These are phyloP conservation scores for Amphipyra tragopoginis DNA, from an alignment of 2,888 invertebrate genomes.

Conservation along the genomic window DNA sequence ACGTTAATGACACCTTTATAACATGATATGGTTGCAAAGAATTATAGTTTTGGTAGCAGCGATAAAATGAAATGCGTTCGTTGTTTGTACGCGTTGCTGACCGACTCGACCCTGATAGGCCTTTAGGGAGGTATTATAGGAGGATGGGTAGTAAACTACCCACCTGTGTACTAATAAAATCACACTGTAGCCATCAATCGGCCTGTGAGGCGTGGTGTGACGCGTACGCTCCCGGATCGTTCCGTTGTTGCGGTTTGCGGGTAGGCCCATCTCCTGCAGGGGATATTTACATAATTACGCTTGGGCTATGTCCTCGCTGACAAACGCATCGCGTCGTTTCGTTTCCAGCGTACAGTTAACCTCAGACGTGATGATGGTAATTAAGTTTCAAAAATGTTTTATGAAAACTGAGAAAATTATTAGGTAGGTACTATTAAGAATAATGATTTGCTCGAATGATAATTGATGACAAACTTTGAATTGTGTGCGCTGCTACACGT, in stretches of 20 bases:
- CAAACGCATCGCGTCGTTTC: neutral
- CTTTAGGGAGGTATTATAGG: conserved; percentile 6
- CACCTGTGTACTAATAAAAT: conserved; percentile 31
- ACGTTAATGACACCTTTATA: no score
- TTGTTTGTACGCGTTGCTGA: neutral
- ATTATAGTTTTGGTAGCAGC: neutral
- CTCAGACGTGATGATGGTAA: no score
- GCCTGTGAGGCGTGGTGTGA: conserved; percentile 9
- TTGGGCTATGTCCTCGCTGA: conserved; percentile 9
- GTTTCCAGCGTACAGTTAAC: neutral
- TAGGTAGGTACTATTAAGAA: no score
- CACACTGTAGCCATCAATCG: conserved; percentile 32
- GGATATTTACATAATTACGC: conserved; percentile 33
- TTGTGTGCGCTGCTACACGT: no score
- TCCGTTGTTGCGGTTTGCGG: conserved; percentile 33
- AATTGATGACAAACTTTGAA: no score
- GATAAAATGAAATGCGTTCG: neutral
- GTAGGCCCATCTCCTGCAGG: conserved; percentile 8
- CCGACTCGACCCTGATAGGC: neutral
- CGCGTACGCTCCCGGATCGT: conserved; percentile 6
- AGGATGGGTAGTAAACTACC: neutral
- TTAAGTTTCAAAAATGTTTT: no score
- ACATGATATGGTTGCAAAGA: no score
- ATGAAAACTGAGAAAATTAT: no score
- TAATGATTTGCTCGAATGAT: no score